Evolutionary conservation across 2,113 vertebrate genomes (phyloP), one percentile per base, ranked within the genome.

Genomic region (Caranx ignobilis): DNA sequence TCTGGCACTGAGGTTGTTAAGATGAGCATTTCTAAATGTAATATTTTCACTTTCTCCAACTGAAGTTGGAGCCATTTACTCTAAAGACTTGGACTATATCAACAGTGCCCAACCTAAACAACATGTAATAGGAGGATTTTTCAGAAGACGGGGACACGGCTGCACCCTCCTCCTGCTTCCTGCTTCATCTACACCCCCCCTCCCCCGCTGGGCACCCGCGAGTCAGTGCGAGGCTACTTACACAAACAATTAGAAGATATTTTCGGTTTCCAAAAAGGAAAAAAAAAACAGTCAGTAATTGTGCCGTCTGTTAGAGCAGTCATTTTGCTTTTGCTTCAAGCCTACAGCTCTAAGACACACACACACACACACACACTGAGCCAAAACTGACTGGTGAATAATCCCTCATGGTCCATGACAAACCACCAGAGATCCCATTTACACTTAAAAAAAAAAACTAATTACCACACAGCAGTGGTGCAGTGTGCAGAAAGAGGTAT

Each of bases 211-310:
- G 85, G 81, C 52, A 81, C 75, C 50, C 86, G 55, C 35, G 34
- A 87, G 70, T 86, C 69, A 61, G 61, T 79, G 72, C 80, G 73
- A 76, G 75, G 82, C 87, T 85, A 85, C 90, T 88, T 89, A 88
- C 77, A 89, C 85, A 88, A 87, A 87, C 82, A 89, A 87, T 90
- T 90, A 83, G 61, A 61, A 72, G 71, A 84, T 79, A 81, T 81
- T 85, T 90, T 69, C 86, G 78, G 68, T 57, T 48, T 74, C 34
- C 55, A 26, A 26, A 26, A 26, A 26, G 26, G 26, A 19, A 41
- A 78, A 60, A 21, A 54, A 71, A 52, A 32, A 66, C 54, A 5
- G 5, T 66, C 39, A 70, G 34, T 76, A 60, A 88, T 78, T 70
- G 68, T 73, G 57, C 60, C 77, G 77, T 85, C 68, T 76, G 71